Percentiles rank a stretch among this genome's conserved stretches.
These are phyloP conservation scores for Hypercompe scribonia DNA, from an alignment of 2,888 invertebrate species.

Conservation along the genomic window DNA sequence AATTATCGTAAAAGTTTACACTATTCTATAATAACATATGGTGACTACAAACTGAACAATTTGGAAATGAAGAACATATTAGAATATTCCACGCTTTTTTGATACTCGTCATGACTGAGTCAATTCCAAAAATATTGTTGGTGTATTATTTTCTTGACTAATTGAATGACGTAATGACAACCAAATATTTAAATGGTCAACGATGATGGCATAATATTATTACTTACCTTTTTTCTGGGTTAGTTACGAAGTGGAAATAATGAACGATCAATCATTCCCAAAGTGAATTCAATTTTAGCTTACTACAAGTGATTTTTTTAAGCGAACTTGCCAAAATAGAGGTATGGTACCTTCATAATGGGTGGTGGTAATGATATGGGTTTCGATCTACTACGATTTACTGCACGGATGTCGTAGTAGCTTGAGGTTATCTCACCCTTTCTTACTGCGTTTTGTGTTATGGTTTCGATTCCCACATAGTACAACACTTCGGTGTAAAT, in stretches of 20 bases:
- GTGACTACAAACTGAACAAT: conserved; percentile 1
- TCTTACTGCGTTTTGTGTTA: no score
- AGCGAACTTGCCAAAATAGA: no score
- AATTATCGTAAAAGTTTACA: not conserved
- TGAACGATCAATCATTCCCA: not conserved
- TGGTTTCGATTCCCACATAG: no score
- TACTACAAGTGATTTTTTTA: not conserved
- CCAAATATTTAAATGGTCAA: not conserved
- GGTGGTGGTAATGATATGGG: no score
- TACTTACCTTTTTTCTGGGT: not conserved
- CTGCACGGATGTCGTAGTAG: no score
- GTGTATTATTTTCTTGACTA: conserved; percentile 4
- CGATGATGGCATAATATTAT: not conserved
- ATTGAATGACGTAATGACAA: not conserved
- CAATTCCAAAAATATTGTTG: conserved; percentile 64
- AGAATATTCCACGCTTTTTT: conserved; percentile 58
- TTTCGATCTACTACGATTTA: no score
- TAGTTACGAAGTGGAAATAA: not conserved
- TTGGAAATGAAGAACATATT: conserved; percentile 7
- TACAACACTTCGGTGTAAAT: no score
- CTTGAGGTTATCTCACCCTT: no score
- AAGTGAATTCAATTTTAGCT: not conserved
- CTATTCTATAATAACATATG: not conserved
- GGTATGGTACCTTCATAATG: no score
- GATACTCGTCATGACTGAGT: conserved; percentile 61